Conservation (phyloP, 2,888 invertebrate species). For the Frankliniella fusca region DNA sequence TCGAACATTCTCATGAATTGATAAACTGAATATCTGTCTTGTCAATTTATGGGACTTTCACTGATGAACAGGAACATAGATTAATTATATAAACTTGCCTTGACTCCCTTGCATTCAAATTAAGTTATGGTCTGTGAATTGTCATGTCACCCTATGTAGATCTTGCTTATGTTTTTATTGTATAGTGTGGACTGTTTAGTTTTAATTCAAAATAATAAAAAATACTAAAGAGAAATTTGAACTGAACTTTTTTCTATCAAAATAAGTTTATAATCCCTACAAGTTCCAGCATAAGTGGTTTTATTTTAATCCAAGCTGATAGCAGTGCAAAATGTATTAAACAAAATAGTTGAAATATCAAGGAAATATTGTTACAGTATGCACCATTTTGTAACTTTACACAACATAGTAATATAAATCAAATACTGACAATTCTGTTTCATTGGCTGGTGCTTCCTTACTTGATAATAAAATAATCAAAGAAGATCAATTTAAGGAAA, state of each 20-base stretch:
- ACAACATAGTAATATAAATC: too few relatives aligned
- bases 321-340: too few relatives aligned
- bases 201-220: not conserved
- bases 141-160: not conserved
- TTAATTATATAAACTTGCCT: not conserved
- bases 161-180: not conserved
- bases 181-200: not conserved
- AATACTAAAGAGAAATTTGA: not conserved
- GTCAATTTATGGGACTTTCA: not conserved
- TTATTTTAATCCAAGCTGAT: not conserved
- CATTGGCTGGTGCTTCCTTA: not conserved
- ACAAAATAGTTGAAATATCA: too few relatives aligned
- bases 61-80: not conserved
- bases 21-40: not conserved
- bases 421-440: too few relatives aligned
- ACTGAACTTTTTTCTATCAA: not conserved
- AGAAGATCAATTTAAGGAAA: not conserved
- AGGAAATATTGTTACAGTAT: too few relatives aligned
- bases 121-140: not conserved
- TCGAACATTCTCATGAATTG: not conserved
- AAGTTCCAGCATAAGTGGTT: not conserved
- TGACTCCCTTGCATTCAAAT: constrained; percentile 15
- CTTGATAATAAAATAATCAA: not conserved
- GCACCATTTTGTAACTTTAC: too few relatives aligned
- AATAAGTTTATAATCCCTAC: not conserved